Percentiles rank a stretch among this genome's conserved stretches.
phyloP scores from a whole-genome alignment of 2,888 invertebrate species.

The Athrips mouffetella region DNA sequence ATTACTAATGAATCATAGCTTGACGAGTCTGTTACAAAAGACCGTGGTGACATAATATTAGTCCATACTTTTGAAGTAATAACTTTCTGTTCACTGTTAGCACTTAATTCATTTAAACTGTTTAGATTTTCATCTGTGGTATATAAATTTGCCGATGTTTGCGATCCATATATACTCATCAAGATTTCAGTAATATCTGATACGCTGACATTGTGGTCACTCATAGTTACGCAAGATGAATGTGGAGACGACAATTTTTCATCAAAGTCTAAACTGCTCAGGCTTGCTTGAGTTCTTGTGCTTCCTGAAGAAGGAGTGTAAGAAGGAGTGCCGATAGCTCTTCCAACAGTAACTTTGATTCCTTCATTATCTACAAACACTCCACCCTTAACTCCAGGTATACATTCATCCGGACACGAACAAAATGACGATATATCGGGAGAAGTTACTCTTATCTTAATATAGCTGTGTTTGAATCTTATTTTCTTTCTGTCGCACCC shows the following conservation, averaged over 20 bases:
- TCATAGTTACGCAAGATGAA: neutral
- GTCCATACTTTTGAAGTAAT: neutral
- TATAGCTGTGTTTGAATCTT: constrained; percentile 58
- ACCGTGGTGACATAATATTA: neutral
- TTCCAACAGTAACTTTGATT: constrained; percentile 55
- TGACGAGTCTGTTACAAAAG: neutral
- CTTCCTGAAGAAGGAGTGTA: constrained; percentile 25
- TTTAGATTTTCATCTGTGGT: too few species aligned
- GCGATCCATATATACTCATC: too few species aligned
- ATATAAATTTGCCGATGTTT: too few species aligned
- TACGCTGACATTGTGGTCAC: neutral
- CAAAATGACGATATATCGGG: constrained; percentile 57
- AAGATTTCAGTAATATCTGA: neutral
- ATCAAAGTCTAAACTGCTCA: neutral
- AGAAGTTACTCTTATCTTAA: constrained; percentile 59
- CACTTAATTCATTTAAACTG: too few species aligned
- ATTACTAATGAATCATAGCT: neutral
- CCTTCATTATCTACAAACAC: constrained; percentile 55
- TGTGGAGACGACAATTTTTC: too few species aligned
- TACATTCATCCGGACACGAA: constrained; percentile 52
- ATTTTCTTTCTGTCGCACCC: constrained; percentile 62
- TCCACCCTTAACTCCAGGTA: constrained; percentile 50
- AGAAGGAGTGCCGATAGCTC: constrained; percentile 39
- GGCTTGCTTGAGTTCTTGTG: neutral
- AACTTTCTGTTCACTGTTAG: too few species aligned